These are phyloP conservation scores for Galerucella nymphaeae DNA, from an alignment of 2,888 invertebrate genomes.

Conservation along the genomic window DNA sequence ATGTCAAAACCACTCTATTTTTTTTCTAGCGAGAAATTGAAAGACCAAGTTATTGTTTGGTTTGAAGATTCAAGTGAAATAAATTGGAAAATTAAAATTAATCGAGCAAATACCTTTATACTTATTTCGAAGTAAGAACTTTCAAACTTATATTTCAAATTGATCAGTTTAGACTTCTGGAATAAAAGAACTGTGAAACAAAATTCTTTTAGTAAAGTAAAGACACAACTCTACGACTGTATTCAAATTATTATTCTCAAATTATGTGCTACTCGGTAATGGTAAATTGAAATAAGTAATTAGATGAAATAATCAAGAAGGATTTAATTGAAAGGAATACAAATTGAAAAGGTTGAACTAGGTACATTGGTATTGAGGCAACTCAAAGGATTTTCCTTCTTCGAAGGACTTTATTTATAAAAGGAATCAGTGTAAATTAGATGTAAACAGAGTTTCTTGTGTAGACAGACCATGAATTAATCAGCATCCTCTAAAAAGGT, in stretches of 20 bases:
- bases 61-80: background rate
- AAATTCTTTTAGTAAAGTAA: too few relatives aligned
- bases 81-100: background rate
- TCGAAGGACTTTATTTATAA: background rate
- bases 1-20: constrained; percentile 5
- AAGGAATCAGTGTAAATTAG: background rate
- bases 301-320: background rate
- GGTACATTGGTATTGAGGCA: background rate
- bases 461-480: background rate
- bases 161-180: too few relatives aligned
- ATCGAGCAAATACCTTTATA: background rate
- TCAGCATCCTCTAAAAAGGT: background rate
- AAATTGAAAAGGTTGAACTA: background rate
- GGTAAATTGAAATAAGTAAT: background rate
- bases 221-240: too few relatives aligned
- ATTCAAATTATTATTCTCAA: background rate
- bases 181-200: too few relatives aligned
- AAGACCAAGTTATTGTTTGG: background rate
- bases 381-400: background rate
- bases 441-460: background rate
- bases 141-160: too few relatives aligned
- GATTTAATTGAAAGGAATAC: background rate
- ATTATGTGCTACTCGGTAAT: background rate
- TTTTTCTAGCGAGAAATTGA: constrained; percentile 15
- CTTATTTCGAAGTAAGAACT: too few relatives aligned